Conservation (phyloP, 2,797 vertebrate species). For the Poecilia wingei region DNA sequence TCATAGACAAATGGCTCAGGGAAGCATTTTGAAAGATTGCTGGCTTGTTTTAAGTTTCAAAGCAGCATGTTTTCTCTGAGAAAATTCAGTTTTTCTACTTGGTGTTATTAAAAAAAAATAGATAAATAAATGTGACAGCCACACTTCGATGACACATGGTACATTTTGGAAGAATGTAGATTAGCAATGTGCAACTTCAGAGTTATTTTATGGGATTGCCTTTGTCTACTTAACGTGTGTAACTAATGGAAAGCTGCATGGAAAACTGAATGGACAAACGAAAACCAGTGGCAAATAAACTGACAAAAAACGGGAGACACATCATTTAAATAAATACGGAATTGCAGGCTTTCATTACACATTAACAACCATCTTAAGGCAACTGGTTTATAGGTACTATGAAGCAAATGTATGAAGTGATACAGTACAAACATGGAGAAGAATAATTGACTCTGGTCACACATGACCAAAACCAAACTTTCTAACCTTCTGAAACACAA, state of each 20-base stretch:
- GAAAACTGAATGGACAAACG: not conserved
- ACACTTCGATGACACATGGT: not conserved
- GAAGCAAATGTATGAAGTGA: not conserved
- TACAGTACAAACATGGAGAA: not conserved
- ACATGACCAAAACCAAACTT: not conserved
- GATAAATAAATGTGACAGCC: not conserved
- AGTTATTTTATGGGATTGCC: conserved; percentile 41
- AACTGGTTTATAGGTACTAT: not conserved
- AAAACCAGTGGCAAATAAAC: not conserved
- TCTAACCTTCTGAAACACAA: not conserved
- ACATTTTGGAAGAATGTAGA: not conserved
- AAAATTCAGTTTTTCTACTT: conserved; percentile 6
- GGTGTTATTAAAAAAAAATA: not conserved
- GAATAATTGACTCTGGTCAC: not conserved
- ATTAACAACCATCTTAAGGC: not conserved
- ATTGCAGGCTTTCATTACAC: not conserved
- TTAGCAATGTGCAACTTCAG: conserved; percentile 18
- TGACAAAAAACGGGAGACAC: not conserved
- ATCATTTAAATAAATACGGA: not conserved
- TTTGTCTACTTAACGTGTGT: conserved; percentile 49
- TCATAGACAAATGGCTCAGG: conserved; percentile 42
- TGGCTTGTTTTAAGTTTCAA: conserved; percentile 31
- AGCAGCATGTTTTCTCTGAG: conserved; percentile 9
- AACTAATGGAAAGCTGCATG: conserved; percentile 43
- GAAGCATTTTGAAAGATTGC: conserved; percentile 18